phyloP scores from a whole-genome alignment of 2,797 vertebrate genomes.

The Tragopan temminckii region DNA sequence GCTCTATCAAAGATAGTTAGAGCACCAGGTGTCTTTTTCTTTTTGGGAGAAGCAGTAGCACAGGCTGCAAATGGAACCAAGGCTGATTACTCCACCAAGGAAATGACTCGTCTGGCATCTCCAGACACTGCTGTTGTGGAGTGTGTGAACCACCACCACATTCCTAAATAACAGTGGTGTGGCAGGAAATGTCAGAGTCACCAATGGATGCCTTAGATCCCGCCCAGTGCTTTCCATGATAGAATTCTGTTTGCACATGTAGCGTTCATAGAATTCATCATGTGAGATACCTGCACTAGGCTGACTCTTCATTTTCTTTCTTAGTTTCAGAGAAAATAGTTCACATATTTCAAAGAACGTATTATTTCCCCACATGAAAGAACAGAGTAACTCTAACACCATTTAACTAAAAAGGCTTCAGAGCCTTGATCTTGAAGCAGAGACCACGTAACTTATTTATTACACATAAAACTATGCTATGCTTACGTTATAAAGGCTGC shows the following conservation, averaged over 20 bases:
- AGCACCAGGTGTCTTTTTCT: neutral
- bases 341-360: neutral
- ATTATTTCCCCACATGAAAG: neutral
- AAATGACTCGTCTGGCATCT: neutral
- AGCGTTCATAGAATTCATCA: neutral
- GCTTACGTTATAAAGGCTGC: conserved; percentile 45
- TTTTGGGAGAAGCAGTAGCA: neutral
- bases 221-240: neutral
- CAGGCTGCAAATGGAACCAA: neutral
- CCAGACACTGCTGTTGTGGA: neutral
- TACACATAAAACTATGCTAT: conserved; percentile 39
- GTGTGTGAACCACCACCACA: neutral
- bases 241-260: neutral
- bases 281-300: neutral
- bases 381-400: neutral
- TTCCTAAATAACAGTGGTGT: neutral
- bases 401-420: conserved; percentile 35
- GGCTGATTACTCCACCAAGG: neutral
- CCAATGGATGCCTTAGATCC: neutral
- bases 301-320: neutral
- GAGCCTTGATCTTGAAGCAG: conserved; percentile 34
- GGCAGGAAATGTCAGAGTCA: neutral
- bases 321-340: conserved; percentile 11
- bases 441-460: conserved; percentile 54
- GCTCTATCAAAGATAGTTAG: neutral